A percentile compares a stretch with the other conserved stretches of the same genome.
phyloP scores from a whole-genome alignment of 1,140 invertebrate species.

The Nebria ingens region DNA sequence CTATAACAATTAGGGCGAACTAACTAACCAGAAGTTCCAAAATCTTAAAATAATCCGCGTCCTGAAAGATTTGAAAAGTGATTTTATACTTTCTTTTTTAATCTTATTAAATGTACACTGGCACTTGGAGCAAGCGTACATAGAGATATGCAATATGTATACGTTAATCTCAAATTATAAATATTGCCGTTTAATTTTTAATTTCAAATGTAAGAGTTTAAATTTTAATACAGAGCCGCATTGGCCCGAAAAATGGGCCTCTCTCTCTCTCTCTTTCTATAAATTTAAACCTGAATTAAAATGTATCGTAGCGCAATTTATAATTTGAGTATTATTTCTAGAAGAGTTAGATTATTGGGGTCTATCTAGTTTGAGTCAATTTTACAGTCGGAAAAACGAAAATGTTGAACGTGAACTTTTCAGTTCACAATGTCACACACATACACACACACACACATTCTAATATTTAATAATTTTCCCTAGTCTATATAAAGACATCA shows the following conservation, averaged over 20 bases:
- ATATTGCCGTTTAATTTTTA: too few relatives aligned
- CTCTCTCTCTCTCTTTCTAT: too few relatives aligned
- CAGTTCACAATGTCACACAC: not conserved
- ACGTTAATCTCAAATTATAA: not conserved
- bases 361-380: slow-evolving; percentile 4
- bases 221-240: too few relatives aligned
- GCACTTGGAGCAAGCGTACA: slow-evolving; percentile 6
- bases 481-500: too few relatives aligned
- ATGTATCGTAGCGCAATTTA: not conserved
- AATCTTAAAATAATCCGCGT: not conserved
- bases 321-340: not conserved
- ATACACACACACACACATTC: not conserved
- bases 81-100: not conserved
- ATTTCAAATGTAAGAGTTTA: too few relatives aligned
- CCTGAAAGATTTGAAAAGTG: not conserved
- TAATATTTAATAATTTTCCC: too few relatives aligned
- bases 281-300: not conserved
- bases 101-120: slow-evolving; percentile 4
- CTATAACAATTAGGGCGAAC: too few relatives aligned
- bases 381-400: slow-evolving; percentile 3
- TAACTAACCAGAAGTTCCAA: not conserved
- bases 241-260: too few relatives aligned
- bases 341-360: not conserved
- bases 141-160: slow-evolving; percentile 8
- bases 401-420: not conserved